Evolutionary conservation across 2,113 vertebrate species (phyloP), one percentile per base, ranked within the genome.

Genomic region (Archocentrus centrarchus): DNA sequence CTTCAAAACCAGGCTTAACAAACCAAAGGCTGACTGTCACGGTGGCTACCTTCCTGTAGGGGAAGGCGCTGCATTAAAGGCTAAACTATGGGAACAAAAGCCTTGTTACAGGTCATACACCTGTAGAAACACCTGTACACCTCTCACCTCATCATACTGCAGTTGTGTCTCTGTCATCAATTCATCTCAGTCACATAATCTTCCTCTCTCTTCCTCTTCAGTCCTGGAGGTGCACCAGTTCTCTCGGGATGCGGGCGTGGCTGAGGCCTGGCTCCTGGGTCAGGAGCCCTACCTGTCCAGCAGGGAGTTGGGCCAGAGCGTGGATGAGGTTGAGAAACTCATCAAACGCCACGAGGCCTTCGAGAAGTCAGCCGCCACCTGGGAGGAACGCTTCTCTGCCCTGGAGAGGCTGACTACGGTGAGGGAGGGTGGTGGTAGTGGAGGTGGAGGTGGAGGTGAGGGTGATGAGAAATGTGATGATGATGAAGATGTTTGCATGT

Each of bases 211-310:
- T 13, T 66, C 44, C 13, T 18, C 63, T 80, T 35, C 93, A 99
- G 98, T 99, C 95, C 90, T 99, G 96, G 98, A 99, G 94, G 98
- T 99, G 59, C 98, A 99, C 93, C 98, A 99, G 96, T 99, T 99
- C 94, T 98, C 97, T 6, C 94, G 98, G 85, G 98, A 99, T 0
- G 98, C 98, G 0, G 98, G 98, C 0, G 98, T 99, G 89, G 98
- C 98, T 0, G 98, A 99, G 93, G 97, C 98, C n/a, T 99, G 98
- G 98, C 94, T 99, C 88, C 95, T 98, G 70, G 98, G 97, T 0
- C 98, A 99, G 95, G 98, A 99, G 91, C 97, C 98, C 0, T 99
- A 99, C 93, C 95, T 99, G 8, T 98, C 97, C 70, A 97, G 97
- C 81, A 95, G 97, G 22, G 97, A 98, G 90, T 93, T 99, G 53